Evolutionary conservation across 2,113 vertebrate genomes (phyloP).

Genomic region (Pandion haliaetus): DNA sequence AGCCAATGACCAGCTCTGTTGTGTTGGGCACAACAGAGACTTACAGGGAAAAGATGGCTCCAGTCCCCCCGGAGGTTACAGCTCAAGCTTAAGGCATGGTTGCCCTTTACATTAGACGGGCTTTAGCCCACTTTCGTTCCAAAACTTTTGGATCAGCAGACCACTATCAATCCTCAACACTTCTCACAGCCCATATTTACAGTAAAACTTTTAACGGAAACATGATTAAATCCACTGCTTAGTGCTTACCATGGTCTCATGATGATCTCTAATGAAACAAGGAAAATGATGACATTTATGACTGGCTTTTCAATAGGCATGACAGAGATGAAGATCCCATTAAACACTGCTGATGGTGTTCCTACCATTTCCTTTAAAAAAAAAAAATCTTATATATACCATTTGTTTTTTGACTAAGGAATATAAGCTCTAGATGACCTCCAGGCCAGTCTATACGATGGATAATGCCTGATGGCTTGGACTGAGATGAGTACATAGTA

Average conservation of each 20-base stretch:
- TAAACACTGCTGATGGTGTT: not conserved
- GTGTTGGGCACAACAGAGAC: not conserved
- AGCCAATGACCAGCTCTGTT: not conserved
- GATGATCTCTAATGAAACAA: not conserved
- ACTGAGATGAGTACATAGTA: not conserved
- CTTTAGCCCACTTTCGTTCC: not conserved
- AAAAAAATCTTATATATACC: not conserved
- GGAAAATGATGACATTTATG: not conserved
- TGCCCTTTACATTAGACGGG: not conserved
- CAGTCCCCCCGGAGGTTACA: not conserved
- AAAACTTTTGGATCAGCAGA: not conserved
- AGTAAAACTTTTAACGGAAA: not conserved
- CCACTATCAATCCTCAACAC: not conserved
- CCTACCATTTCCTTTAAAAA: not conserved
- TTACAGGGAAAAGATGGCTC: not conserved
- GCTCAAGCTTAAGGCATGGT: rapidly evolving
- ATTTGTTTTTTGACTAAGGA: not conserved
- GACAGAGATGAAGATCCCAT: not conserved
- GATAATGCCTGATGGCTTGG: not conserved
- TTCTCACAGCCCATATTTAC: not conserved
- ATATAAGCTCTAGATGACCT: not conserved
- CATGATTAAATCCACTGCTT: not conserved
- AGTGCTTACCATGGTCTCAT: not conserved
- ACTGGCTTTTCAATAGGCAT: not conserved
- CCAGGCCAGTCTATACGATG: not conserved